phyloP scores from a whole-genome alignment of 2,888 invertebrate species.

The Lasioglossum malachurum region DNA sequence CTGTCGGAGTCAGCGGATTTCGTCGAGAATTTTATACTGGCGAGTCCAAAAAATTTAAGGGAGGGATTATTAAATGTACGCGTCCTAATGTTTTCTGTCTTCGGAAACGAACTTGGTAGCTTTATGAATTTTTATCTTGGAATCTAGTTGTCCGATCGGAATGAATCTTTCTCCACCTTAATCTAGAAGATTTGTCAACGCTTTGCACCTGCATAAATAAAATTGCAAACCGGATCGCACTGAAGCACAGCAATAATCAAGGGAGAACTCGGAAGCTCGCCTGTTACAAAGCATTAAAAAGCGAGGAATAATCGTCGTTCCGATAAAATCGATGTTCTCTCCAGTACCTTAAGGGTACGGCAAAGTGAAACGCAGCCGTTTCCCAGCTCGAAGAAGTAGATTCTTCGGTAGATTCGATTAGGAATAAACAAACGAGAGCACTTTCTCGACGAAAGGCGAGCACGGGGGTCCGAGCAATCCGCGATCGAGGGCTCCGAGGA shows the following conservation, averaged over 20 bases:
- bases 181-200: too few relatives aligned
- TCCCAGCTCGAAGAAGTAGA: neutral
- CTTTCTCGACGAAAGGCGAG: neutral
- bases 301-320: conserved; percentile 18
- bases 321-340: neutral
- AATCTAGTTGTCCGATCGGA: too few relatives aligned
- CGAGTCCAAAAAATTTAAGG: neutral
- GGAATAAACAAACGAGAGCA: conserved; percentile 3
- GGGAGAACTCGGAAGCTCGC: neutral
- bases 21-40: neutral
- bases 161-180: too few relatives aligned
- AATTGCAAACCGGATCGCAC: too few relatives aligned
- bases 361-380: neutral
- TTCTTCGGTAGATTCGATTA: neutral
- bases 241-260: too few relatives aligned
- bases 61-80: too few relatives aligned
- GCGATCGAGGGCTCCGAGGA: neutral
- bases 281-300: neutral
- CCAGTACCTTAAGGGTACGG: neutral
- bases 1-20: neutral
- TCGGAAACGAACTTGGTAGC: too few relatives aligned
- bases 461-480: neutral
- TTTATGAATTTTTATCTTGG: too few relatives aligned
- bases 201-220: too few relatives aligned
- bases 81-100: too few relatives aligned